Evolutionary conservation across 2,797 vertebrate species (phyloP).

Genomic region (Sebastes variabilis): DNA sequence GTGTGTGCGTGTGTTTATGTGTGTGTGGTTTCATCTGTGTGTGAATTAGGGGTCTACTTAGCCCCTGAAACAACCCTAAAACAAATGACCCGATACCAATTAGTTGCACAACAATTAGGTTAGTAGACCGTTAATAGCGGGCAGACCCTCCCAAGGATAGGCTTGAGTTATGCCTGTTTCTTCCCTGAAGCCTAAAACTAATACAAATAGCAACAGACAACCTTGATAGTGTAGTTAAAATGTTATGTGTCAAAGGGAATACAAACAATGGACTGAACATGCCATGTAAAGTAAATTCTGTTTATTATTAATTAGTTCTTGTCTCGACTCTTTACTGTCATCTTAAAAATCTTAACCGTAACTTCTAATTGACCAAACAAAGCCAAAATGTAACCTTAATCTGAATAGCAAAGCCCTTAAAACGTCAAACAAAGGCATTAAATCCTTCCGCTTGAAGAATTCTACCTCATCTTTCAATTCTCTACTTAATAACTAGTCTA

Average conservation of each 20-base stretch:
- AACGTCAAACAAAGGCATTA: background rate
- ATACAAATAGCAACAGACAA: background rate
- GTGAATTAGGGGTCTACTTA: constrained; percentile 36
- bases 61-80: constrained; percentile 48
- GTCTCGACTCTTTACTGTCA: background rate
- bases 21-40: constrained; percentile 32
- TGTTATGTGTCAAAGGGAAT: background rate
- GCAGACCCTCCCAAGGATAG: constrained; percentile 42
- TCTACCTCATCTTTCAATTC: background rate
- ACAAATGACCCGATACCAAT: constrained; percentile 66
- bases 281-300: background rate
- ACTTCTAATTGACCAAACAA: background rate
- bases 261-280: background rate
- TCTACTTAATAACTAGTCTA: background rate
- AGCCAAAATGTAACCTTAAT: background rate
- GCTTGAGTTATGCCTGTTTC: background rate
- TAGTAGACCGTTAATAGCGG: constrained; percentile 52
- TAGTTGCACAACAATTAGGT: constrained; percentile 63
- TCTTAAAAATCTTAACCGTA: background rate
- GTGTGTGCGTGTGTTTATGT: constrained; percentile 5
- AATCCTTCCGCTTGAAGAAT: background rate
- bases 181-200: background rate
- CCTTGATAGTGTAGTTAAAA: background rate
- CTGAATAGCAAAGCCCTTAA: background rate
- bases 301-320: background rate